Conservation (phyloP, 2,113 vertebrate species). For the Dolichotis patagonum region DNA sequence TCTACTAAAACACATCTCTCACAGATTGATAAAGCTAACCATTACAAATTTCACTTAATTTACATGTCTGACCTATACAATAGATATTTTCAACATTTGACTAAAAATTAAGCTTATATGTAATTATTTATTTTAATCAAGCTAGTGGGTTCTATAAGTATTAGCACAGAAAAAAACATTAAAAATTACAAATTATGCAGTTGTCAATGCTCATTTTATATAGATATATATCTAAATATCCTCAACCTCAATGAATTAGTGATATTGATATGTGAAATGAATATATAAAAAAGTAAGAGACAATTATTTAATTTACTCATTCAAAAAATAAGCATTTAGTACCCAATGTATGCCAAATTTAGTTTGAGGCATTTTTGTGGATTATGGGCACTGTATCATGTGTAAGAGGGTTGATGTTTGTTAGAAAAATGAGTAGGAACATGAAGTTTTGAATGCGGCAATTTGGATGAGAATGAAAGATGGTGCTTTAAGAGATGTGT, state of each 20-base stretch:
- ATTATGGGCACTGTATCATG: background rate
- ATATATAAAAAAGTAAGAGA: background rate
- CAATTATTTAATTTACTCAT: background rate
- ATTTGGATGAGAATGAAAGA: conserved; percentile 28
- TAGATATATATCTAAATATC: background rate
- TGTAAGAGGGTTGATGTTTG: background rate
- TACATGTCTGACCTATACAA: background rate
- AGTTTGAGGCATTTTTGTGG: background rate
- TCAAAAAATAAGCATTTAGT: conserved; percentile 9
- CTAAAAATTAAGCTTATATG: conserved; percentile 2
- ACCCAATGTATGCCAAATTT: background rate
- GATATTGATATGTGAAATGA: background rate
- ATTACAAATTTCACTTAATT: background rate
- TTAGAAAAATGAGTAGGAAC: background rate
- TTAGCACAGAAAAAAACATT: background rate
- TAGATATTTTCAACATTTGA: background rate
- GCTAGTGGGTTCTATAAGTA: background rate
- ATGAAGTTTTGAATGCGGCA: background rate
- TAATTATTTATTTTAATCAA: background rate
- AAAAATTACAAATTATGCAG: background rate
- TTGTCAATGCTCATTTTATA: background rate
- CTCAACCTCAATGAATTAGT: background rate
- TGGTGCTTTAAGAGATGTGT: background rate
- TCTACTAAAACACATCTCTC: background rate
- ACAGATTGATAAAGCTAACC: background rate